Evolutionary conservation across 2,113 vertebrate genomes (phyloP), one percentile per base, ranked within the genome.

Genomic region (Macrotis lagotis): DNA sequence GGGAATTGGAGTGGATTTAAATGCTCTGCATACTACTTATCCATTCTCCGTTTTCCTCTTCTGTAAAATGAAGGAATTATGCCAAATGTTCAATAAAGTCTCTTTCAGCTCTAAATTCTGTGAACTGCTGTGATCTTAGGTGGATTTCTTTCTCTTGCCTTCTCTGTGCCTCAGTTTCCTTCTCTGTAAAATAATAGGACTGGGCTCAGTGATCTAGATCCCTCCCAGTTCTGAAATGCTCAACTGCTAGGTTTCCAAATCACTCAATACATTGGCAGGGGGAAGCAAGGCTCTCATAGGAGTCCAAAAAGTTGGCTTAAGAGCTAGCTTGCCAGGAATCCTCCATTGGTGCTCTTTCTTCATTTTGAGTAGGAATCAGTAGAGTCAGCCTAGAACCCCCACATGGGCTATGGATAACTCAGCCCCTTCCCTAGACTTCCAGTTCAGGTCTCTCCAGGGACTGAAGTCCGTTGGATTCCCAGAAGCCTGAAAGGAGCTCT

Each of bases 361-460:
- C 14, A 25, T 0, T 0, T 16, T 93, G 52, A 0, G 25, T 22
- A 25, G 12, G 48, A 25, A 51, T 16, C n/a, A 52, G 92, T 47
- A 48, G 88, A 48, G 31, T 47, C 26, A 89, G 25, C 4, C 88
- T 48, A 49, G 88, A 48, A 89, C 88, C 19, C 88, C 59, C 59
- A 66, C 59, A 37, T 31, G 37, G 59, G 12, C 31, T 49, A 28
- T 31, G 47, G 16, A 25, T 28, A 28, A 49, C 28, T 4, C 88
- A 48, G 48, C 12, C 48, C 26, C 48, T 50, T 44, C 66, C 66
- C 16, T 44, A 83, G 10, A 26, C 48, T 48, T 49, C 44, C 44
- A 89, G 25, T 14, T 89, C 88, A 48, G 88, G 44, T 25, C 44
- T 90, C 89, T 90, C n/a, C 3, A 31, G 51, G 10, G 28, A 22